Conservation (phyloP, 2,797 vertebrate genomes). For the Bradypodion pumilum region DNA sequence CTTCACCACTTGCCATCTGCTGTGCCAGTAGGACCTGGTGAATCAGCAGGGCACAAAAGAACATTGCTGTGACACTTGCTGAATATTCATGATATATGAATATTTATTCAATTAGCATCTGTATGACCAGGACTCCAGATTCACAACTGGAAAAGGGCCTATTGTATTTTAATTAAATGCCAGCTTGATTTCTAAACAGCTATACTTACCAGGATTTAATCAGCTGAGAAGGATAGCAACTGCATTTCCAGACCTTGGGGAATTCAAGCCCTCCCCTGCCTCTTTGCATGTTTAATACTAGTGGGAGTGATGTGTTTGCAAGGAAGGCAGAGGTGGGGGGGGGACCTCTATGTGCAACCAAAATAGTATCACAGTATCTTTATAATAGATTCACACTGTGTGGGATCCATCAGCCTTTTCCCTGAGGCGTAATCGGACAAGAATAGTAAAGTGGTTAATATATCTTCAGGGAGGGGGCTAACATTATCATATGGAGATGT, state of each 20-base stretch:
- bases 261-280: slow-evolving; percentile 37
- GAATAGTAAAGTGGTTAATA: slow-evolving; percentile 75
- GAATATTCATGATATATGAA: slow-evolving; percentile 77
- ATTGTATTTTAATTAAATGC: slow-evolving; percentile 78
- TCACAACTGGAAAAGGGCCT: slow-evolving; percentile 73
- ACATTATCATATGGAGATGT: slow-evolving; percentile 64
- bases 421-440: slow-evolving; percentile 71
- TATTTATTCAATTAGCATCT: slow-evolving; percentile 77
- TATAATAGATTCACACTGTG: slow-evolving; percentile 76
- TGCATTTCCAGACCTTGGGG: slow-evolving; percentile 60
- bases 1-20: slow-evolving; percentile 76
- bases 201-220: slow-evolving; percentile 66
- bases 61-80: slow-evolving; percentile 71
- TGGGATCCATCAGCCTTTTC: slow-evolving; percentile 74
- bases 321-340: slow-evolving; percentile 35
- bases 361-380: slow-evolving; percentile 76
- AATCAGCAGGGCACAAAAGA: slow-evolving; percentile 75
- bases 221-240: slow-evolving; percentile 66
- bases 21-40: slow-evolving; percentile 73
- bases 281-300: slow-evolving; percentile 70
- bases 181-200: slow-evolving; percentile 73
- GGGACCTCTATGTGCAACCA: slow-evolving; percentile 68
- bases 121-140: slow-evolving; percentile 75
- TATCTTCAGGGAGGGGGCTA: slow-evolving; percentile 64
- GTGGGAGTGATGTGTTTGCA: slow-evolving; percentile 72